Evolutionary conservation across 1,140 invertebrate species (phyloP).

Genomic region (Drusus annulatus): DNA sequence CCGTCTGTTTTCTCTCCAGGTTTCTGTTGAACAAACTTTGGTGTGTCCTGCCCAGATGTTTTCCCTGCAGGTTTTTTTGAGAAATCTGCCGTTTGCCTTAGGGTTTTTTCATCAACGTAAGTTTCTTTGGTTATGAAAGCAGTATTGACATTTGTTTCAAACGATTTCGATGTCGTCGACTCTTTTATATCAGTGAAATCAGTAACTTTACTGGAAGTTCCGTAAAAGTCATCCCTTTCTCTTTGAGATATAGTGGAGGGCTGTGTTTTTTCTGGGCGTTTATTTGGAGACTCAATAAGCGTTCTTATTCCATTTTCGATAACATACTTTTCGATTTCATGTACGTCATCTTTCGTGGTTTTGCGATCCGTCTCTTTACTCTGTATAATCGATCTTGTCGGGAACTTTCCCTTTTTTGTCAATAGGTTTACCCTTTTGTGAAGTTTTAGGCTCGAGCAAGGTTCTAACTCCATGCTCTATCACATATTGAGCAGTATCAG

Average conservation of each 20-base stretch:
- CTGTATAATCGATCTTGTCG: background rate
- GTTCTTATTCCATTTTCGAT: conserved; percentile 50
- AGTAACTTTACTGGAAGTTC: no score
- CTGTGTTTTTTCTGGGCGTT: conserved; percentile 17
- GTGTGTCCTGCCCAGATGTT: background rate
- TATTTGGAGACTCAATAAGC: conserved; percentile 23
- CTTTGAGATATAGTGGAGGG: background rate
- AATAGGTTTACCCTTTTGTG: conserved; percentile 10
- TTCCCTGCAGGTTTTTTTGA: background rate
- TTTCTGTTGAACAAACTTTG: background rate
- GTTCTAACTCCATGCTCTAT: conserved; percentile 48
- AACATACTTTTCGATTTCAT: conserved; percentile 16
- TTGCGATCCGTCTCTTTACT: conserved; percentile 4
- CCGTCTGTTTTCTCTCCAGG: conserved; percentile 23
- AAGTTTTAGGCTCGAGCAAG: conserved; percentile 20
- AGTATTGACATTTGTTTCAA: conserved; percentile 12
- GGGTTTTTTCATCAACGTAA: background rate
- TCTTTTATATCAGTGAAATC: no score
- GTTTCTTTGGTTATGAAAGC: background rate
- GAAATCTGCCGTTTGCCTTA: background rate
- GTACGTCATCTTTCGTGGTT: conserved; percentile 9
- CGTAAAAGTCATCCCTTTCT: background rate
- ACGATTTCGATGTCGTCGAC: background rate
- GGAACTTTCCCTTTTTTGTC: conserved; percentile 2
- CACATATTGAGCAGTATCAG: conserved; percentile 17